These are phyloP conservation scores for Rhagonycha fulva DNA, from an alignment of 2,888 invertebrate species.

Conservation along the genomic window DNA sequence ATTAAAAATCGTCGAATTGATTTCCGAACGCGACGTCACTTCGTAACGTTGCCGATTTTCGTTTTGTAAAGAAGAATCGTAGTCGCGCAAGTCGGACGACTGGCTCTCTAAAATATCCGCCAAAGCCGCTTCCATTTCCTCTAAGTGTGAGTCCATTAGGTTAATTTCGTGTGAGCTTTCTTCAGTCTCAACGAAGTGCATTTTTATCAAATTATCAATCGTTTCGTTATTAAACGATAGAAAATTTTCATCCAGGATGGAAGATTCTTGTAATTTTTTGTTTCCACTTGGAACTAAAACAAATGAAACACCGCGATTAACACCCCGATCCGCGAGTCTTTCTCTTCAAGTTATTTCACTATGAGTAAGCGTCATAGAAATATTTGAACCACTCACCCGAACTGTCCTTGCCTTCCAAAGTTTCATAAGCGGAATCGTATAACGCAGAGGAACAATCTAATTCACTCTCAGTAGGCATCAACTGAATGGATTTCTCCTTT, in stretches of 20 bases:
- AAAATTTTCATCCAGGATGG: neutral
- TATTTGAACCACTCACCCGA: neutral
- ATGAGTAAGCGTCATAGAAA: neutral
- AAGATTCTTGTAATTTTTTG: neutral
- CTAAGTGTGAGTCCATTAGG: neutral
- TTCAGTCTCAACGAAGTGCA: neutral
- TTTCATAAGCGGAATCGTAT: neutral
- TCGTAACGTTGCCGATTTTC: neutral
- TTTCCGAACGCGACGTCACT: neutral
- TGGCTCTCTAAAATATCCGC: neutral
- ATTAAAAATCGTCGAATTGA: neutral
- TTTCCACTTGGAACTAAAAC: neutral
- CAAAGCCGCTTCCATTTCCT: neutral
- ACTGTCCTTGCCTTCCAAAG: neutral
- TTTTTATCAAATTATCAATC: neutral
- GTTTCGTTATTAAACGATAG: neutral
- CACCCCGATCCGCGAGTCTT: neutral
- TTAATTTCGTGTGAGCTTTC: neutral
- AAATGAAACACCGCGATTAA: neutral
- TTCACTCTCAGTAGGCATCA: neutral
- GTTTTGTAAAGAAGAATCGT: neutral
- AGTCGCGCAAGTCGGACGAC: neutral
- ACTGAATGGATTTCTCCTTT: neutral
- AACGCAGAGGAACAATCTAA: neutral
- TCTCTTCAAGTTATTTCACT: neutral